Base-by-base conservation (phyloP, 2,888 invertebrate genomes). In the Octonoba sinensis region DNA sequence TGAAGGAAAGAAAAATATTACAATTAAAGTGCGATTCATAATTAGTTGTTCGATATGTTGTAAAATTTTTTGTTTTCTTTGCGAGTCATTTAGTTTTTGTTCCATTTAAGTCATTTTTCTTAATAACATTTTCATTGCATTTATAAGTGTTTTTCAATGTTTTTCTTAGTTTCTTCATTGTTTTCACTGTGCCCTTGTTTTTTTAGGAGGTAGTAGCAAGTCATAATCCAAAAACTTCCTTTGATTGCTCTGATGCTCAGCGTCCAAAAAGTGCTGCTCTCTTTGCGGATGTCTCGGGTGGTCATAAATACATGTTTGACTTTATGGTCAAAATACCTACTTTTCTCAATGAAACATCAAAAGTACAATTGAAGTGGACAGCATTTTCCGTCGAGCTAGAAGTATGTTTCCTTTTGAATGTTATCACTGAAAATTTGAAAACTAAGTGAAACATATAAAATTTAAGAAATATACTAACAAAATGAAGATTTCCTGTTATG, bases 261-360 rank as follows among this genome's bases (percentile, higher is more conserved):
- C 83, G 72, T 72, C 84, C 56, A 24, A 71, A 69, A 72, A 85
- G 57, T 66, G 84, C 36, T 73, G 84, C 74, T 1, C 69, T 86
- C 6, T 86, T 86, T 24, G 84, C 84, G 0, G 83, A 85, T 60
- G 51, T 82, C 3, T 81, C 83, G 12, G 65, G 54, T 27, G 83
- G 83, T 18, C 81, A 86, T 24, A 83, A 84, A 49, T 86, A 86
- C 70, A 65, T 86, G 47, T 84, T 86, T 51, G 86, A 86, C 49
- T 85, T 86, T 49, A 82, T 76, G 11, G 77, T 85, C 1, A 75
- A 65, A 44, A 60, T 83, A 1, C 82, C 85, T n/a, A 66, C 78
- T n/a, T 67, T 64, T 56, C 56, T 76, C 16, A 83, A 85, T 59
- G 76, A 84, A 27, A 72, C 65, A 4, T 75, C 83, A 16, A 60